phyloP scores from a whole-genome alignment of 2,113 vertebrate genomes.

The Hippocampus guttulatus region DNA sequence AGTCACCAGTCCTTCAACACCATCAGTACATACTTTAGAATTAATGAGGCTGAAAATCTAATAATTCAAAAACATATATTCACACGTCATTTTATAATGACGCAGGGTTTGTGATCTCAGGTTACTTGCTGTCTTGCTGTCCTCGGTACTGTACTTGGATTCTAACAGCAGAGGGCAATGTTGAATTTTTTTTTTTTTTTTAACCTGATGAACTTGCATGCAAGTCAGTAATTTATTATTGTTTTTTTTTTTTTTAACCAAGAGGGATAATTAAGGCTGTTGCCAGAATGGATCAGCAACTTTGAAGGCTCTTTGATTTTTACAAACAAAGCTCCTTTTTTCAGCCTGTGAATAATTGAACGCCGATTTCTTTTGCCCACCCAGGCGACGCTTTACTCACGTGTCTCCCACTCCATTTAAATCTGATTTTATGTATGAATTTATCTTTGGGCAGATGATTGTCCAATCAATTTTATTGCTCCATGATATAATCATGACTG shows the following conservation, averaged over 20 bases:
- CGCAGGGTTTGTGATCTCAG: not conserved
- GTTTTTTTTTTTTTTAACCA: conserved; percentile 15
- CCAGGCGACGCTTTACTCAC: not conserved
- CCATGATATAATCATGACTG: not conserved
- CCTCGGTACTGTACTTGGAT: not conserved
- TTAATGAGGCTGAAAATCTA: not conserved
- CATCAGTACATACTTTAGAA: not conserved
- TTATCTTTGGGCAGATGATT: not conserved
- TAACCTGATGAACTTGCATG: not conserved
- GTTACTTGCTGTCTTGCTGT: not conserved
- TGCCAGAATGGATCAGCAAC: not conserved
- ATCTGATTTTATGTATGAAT: not conserved
- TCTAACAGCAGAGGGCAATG: conserved; percentile 63
- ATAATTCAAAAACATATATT: not conserved
- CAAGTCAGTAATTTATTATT: not conserved
- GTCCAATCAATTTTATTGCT: not conserved
- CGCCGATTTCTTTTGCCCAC: not conserved
- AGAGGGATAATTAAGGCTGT: not conserved
- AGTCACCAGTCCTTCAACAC: not conserved
- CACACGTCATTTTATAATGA: not conserved
- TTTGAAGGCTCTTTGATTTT: not conserved
- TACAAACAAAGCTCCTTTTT: not conserved
- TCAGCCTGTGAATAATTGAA: not conserved
- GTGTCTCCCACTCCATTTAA: not conserved
- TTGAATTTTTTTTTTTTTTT: conserved; percentile 31